Conservation (phyloP, 2,113 vertebrate species). For the human (Homo sapiens) region GRCh38 chr4:33352001-33352500, state of each 20-base stretch:
- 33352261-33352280: background rate
- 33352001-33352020: too few species aligned
- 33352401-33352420: background rate
- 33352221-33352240: background rate
- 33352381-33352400: too few species aligned
- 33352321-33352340: background rate
- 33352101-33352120: background rate
- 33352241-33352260: background rate
- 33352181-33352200: background rate
- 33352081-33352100: background rate
- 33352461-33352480: background rate
- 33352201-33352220: background rate
- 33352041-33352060: background rate
- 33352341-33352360: background rate
- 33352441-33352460: background rate
- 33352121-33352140: background rate
- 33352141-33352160: background rate
- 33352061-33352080: background rate
- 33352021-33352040: too few species aligned
- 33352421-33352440: background rate
- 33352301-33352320: background rate
- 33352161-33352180: background rate
- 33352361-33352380: too few species aligned
- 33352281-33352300: background rate
- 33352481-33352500: background rate